Evolutionary conservation across 2,888 invertebrate species (phyloP).

Genomic region (Cynaeus angustus): DNA sequence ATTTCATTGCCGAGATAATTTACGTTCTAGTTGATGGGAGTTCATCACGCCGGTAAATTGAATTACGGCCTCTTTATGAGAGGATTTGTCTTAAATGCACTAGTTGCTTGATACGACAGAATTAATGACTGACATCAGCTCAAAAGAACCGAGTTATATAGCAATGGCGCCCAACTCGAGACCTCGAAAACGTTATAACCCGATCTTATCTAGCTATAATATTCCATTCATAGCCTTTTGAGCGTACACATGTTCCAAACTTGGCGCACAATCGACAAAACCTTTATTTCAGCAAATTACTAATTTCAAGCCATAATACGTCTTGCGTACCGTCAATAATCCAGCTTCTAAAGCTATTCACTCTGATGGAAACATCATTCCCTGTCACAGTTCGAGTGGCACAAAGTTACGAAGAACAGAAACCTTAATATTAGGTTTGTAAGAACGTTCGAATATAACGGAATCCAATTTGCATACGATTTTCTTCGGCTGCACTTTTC

Average conservation of each 20-base stretch:
- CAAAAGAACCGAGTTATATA: too few relatives aligned
- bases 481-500: conserved; percentile 2
- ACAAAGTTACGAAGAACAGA: not conserved
- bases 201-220: too few relatives aligned
- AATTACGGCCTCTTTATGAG: not conserved
- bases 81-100: conserved; percentile 1
- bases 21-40: conserved; percentile 1
- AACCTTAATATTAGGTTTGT: conserved; percentile 4
- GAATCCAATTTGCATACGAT: not conserved
- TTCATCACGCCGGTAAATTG: not conserved
- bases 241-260: too few relatives aligned
- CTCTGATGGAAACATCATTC: not conserved
- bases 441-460: not conserved
- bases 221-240: too few relatives aligned
- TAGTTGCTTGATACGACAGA: not conserved
- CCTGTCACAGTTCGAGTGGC: not conserved
- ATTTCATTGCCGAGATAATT: conserved; percentile 1
- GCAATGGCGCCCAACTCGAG: too few relatives aligned
- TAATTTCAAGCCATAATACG: not conserved
- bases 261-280: conserved; percentile 1
- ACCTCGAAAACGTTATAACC: too few relatives aligned
- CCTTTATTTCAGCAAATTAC: conserved; percentile 2
- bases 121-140: too few relatives aligned
- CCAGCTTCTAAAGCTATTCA: not conserved
- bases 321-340: not conserved